Evolutionary conservation across 2,113 vertebrate genomes (phyloP).

Genomic region (Pituophis catenifer): DNA sequence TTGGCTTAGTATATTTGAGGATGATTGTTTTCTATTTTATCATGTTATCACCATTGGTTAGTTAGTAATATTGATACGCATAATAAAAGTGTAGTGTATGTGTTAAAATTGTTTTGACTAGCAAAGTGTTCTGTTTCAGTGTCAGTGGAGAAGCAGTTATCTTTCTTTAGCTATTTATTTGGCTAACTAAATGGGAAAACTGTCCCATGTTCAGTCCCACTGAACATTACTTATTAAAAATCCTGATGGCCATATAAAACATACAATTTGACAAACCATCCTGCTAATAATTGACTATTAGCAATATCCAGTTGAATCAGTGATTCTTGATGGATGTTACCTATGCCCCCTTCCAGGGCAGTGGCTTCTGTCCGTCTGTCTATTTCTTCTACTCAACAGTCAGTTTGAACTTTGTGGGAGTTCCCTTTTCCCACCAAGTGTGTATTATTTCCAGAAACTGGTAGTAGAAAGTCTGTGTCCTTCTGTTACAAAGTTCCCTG

Average conservation of each 20-base stretch:
- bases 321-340: neutral
- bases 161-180: neutral
- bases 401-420: neutral
- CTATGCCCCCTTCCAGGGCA: neutral
- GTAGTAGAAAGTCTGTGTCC: neutral
- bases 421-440: neutral
- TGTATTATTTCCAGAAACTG: neutral
- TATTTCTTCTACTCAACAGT: neutral
- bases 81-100: neutral
- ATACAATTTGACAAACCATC: neutral
- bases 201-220: neutral
- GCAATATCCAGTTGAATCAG: neutral
- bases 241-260: neutral
- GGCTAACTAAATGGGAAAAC: neutral
- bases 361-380: neutral
- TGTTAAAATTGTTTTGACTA: neutral
- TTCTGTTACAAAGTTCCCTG: neutral
- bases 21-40: neutral
- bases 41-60: neutral
- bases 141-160: neutral
- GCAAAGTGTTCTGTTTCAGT: constrained; percentile 7
- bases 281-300: neutral
- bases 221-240: neutral
- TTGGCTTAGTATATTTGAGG: neutral
- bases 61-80: neutral